phyloP scores from a whole-genome alignment of 2,113 vertebrate species.

The Boleophthalmus pectinirostris region DNA sequence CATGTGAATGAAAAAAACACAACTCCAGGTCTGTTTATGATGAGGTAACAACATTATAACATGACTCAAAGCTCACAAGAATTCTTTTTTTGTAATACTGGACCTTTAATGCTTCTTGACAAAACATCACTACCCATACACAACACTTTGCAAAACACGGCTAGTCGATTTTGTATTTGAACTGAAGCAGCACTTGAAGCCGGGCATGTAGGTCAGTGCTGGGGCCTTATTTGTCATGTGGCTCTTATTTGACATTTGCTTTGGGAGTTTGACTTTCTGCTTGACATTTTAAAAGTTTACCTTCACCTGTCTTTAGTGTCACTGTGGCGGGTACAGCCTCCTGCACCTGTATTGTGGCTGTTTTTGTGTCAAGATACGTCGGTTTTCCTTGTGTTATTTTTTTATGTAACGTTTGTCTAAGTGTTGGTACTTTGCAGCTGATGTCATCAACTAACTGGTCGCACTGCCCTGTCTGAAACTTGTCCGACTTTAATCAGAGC shows the following conservation, averaged over 20 bases:
- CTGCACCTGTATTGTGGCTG: neutral
- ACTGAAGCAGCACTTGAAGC: neutral
- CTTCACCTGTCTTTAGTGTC: neutral
- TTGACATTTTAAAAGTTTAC: slow-evolving; percentile 17
- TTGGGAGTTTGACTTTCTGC: neutral
- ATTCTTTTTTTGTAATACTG: too few relatives aligned
- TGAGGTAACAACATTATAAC: too few relatives aligned
- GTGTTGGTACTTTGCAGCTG: neutral
- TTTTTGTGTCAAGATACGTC: neutral
- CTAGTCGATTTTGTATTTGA: neutral
- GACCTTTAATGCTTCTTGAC: too few relatives aligned
- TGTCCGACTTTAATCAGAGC: too few relatives aligned
- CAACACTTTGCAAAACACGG: too few relatives aligned
- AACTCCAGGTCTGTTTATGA: too few relatives aligned
- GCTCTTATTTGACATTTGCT: slow-evolving; percentile 5
- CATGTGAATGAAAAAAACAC: too few relatives aligned
- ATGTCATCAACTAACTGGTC: too few relatives aligned
- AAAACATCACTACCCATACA: too few relatives aligned
- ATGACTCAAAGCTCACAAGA: too few relatives aligned
- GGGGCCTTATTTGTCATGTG: neutral
- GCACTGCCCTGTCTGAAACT: too few relatives aligned
- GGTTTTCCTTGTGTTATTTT: neutral
- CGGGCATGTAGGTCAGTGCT: neutral
- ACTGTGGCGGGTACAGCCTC: slow-evolving; percentile 8
- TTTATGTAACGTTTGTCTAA: neutral